Base-by-base conservation (phyloP, 1,140 invertebrate genomes). In the Phymastichus coffea region DNA sequence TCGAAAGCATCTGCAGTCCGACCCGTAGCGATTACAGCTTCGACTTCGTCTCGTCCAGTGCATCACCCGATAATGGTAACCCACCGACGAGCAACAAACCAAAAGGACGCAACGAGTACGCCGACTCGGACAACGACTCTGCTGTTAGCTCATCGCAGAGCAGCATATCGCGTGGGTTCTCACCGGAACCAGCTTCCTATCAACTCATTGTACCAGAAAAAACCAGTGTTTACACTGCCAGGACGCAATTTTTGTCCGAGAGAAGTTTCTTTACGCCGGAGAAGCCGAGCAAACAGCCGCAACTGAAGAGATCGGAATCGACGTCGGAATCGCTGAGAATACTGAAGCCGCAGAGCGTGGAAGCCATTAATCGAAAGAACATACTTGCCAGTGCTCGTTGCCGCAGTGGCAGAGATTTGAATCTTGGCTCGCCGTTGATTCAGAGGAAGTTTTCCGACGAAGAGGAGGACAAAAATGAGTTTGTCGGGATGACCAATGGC, bases 71-170 rank as follows among this genome's bases (percentile, higher is more conserved):
- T 59, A 9, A 33, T 53, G 62, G 62, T 38, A 61, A 56, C 7
- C 41, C 47, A 10, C 64, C 67, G 14, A 62, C 70, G 41, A 70
- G 10, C 17, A n/a, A 40, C 38, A 74, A 63, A 69, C 67, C 23
- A 37, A 83, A 73, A 12, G 17, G 41, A 7, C 44, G 46, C n/a
- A 38, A 26, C 30, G 75, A 77, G 17, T 77, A 77, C 52, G 86
- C 90, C 66, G 90, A 92, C 64, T 92, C 89, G 64, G 91, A 94
- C 70, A 92, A 91, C 69, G 91, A 94, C 73, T 93, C 91, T 7
- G 90, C 91, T 2, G 88, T 93, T 64, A 92, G 90, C 30, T 89
- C 88, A 30, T 87, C 86, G 79, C 85, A 61, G 85, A 82, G 82
- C 14, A 83, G 88, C 71, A 84, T 89, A 68, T 90, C 88, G 0